Conservation (phyloP, 2,797 vertebrate genomes). For the Helostoma temminkii region DNA sequence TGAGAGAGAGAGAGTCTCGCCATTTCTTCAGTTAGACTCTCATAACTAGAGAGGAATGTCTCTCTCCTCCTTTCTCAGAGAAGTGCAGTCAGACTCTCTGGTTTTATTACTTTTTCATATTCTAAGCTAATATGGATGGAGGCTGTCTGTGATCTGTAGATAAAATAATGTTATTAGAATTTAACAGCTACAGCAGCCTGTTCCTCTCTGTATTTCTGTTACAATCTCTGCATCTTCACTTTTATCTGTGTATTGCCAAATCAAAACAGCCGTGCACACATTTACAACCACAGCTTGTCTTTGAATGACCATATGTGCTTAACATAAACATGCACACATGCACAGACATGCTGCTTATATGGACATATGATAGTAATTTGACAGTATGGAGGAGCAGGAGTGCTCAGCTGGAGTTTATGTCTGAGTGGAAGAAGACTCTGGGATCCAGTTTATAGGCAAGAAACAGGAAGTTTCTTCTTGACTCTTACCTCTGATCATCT, state of each 20-base stretch:
- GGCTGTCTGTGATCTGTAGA: neutral
- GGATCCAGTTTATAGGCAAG: slow-evolving; percentile 46
- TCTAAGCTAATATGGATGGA: neutral
- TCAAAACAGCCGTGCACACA: slow-evolving; percentile 41
- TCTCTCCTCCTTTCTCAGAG: too few species aligned
- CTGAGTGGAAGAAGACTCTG: slow-evolving; percentile 35
- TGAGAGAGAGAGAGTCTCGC: too few species aligned
- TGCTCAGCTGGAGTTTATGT: slow-evolving; percentile 38
- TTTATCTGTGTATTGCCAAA: slow-evolving; percentile 24
- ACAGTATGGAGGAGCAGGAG: slow-evolving; percentile 34
- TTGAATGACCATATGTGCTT: slow-evolving; percentile 59
- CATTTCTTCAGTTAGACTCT: too few species aligned
- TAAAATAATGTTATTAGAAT: slow-evolving; percentile 18
- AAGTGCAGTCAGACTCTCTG: too few species aligned
- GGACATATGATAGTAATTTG: slow-evolving; percentile 64
- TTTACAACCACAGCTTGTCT: slow-evolving; percentile 48
- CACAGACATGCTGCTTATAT: slow-evolving; percentile 17
- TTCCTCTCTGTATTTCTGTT: slow-evolving; percentile 19
- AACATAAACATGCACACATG: slow-evolving; percentile 35
- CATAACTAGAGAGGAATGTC: too few species aligned
- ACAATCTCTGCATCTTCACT: neutral
- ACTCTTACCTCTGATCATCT: slow-evolving; percentile 28
- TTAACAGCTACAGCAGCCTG: slow-evolving; percentile 19
- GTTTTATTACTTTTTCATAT: too few species aligned
- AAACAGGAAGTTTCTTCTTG: slow-evolving; percentile 38